A percentile compares a stretch with the other conserved stretches of the same genome.
These are phyloP conservation scores for Acleris emargana DNA, from an alignment of 2,888 invertebrate genomes.

Conservation along the genomic window DNA sequence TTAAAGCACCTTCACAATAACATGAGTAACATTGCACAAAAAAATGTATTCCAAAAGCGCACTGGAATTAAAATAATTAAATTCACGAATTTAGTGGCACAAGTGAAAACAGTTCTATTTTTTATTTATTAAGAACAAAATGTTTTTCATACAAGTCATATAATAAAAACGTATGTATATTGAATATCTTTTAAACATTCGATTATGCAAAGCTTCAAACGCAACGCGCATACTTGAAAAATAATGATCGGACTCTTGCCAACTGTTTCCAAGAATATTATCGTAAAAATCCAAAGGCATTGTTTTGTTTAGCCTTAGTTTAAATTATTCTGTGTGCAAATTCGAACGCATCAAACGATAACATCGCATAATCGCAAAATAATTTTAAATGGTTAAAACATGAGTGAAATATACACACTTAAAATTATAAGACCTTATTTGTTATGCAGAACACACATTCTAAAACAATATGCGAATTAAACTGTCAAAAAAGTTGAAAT, in stretches of 20 bases:
- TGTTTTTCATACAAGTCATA: no score
- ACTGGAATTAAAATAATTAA: no score
- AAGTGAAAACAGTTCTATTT: no score
- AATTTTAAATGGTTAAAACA: conserved; percentile 6
- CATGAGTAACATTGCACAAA: no score
- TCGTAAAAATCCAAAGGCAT: conserved; percentile 17
- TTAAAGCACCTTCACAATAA: no score
- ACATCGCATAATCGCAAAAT: neutral
- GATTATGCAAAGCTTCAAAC: conserved; percentile 15
- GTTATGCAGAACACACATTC: neutral
- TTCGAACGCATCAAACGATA: conserved; percentile 11
- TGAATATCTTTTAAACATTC: conserved; percentile 23
- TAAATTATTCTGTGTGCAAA: conserved; percentile 21
- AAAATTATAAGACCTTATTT: neutral
- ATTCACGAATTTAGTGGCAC: no score
- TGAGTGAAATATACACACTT: neutral
- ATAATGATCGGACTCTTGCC: conserved; percentile 29
- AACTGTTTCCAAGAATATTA: conserved; percentile 22
- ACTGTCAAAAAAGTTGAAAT: no score
- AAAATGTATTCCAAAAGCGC: no score
- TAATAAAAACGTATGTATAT: neutral
- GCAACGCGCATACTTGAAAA: conserved; percentile 19
- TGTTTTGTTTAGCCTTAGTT: conserved; percentile 22
- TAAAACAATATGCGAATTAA: no score
- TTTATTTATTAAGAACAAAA: neutral